These are phyloP conservation scores for Chymomyza caudatula DNA, from an alignment of 2,888 invertebrate species.

Conservation along the genomic window DNA sequence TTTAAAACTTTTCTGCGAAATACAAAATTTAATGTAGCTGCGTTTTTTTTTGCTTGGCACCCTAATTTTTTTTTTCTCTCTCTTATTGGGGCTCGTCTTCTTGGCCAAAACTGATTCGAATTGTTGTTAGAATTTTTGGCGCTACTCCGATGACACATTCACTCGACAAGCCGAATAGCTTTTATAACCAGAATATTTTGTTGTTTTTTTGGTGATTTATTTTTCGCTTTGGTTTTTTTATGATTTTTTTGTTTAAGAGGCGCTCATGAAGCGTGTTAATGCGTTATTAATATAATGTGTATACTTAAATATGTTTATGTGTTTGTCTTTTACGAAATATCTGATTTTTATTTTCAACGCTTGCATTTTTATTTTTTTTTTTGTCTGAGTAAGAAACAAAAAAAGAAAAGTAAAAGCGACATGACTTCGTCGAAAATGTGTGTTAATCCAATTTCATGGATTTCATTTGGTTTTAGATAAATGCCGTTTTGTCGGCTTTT, in stretches of 20 bases:
- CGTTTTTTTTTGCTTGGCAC: conserved; percentile 2
- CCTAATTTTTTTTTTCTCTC: too few relatives aligned
- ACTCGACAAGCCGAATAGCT: conserved; percentile 34
- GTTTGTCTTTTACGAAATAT: not conserved
- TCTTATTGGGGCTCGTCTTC: conserved; percentile 52
- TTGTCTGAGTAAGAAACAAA: not conserved
- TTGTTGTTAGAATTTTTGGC: conserved; percentile 26
- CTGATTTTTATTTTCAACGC: not conserved
- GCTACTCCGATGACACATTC: conserved; percentile 57
- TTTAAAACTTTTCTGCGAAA: not conserved
- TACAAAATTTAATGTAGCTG: conserved; percentile 1
- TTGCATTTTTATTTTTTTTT: not conserved
- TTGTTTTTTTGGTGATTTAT: conserved; percentile 30
- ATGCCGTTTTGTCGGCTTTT: not conserved
- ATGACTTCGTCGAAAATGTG: not conserved
- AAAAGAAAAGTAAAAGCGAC: not conserved
- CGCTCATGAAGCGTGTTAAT: conserved; percentile 56
- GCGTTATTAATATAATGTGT: conserved; percentile 58
- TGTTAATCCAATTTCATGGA: not conserved
- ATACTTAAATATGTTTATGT: conserved; percentile 14
- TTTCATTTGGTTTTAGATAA: not conserved
- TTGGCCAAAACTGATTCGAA: conserved; percentile 34
- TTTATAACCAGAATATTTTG: conserved; percentile 46
- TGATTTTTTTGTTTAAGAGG: not conserved
- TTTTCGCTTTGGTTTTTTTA: conserved; percentile 13